Evolutionary conservation across 2,797 vertebrate genomes (phyloP).

Genomic region (Crocidura indochinensis): DNA sequence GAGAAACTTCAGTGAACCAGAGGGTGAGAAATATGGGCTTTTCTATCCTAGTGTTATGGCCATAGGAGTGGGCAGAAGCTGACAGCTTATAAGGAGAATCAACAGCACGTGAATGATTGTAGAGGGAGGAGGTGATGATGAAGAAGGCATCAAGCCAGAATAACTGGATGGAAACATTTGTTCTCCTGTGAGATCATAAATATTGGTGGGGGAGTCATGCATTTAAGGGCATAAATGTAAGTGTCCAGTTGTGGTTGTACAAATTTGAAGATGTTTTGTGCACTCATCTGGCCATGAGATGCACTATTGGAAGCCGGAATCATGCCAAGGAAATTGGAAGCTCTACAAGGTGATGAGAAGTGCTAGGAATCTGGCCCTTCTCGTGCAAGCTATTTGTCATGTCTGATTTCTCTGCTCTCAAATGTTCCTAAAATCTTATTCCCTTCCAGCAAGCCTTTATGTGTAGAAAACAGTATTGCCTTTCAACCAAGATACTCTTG

Average conservation of each 20-base stretch:
- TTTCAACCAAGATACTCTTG: conserved; percentile 5
- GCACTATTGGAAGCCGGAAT: not conserved
- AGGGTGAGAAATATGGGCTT: not conserved
- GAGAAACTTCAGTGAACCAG: conserved; percentile 20
- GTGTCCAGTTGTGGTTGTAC: not conserved
- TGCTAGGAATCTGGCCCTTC: not conserved
- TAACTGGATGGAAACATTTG: not conserved
- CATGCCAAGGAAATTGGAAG: not conserved
- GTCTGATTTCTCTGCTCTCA: not conserved
- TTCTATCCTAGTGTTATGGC: not conserved
- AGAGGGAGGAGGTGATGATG: not conserved
- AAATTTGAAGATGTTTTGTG: not conserved
- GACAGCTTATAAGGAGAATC: not conserved
- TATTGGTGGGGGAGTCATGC: not conserved
- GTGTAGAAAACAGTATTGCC: not conserved
- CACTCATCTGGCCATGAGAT: not conserved
- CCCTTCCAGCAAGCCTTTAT: conserved; percentile 38
- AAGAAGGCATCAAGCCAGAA: not conserved
- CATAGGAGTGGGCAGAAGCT: not conserved
- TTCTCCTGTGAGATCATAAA: conserved; percentile 2
- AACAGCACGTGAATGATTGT: conserved; percentile 8
- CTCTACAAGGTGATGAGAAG: not conserved
- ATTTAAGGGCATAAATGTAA: not conserved
- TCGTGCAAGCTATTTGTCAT: not conserved
- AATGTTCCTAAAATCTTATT: not conserved